A percentile compares a stretch with the other conserved stretches of the same genome.
Evolutionary conservation across 2,888 invertebrate species (phyloP).

Genomic region (Noctua comes): DNA sequence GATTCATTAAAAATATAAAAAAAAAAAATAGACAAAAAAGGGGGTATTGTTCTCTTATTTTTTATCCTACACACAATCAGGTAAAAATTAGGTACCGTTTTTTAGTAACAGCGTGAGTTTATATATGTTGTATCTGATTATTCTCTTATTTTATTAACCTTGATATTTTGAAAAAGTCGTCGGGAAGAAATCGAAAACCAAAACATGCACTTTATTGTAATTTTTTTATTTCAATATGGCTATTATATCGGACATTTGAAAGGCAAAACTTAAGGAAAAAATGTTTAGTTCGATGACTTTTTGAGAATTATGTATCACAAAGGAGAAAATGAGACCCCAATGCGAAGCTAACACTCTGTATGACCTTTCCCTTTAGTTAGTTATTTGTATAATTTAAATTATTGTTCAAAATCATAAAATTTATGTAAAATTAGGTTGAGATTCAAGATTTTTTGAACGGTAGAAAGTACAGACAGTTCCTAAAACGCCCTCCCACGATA

Average conservation of each 20-base stretch:
- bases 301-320: background rate
- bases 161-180: background rate
- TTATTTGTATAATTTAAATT: background rate
- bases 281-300: background rate
- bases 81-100: background rate
- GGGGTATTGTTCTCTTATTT: background rate
- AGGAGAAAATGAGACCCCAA: background rate
- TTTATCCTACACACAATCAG: background rate
- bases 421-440: background rate
- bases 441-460: background rate
- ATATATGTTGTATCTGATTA: background rate
- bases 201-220: background rate
- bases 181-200: background rate
- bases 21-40: background rate
- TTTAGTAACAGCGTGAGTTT: background rate
- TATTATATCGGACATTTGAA: background rate
- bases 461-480: background rate
- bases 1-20: background rate
- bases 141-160: background rate
- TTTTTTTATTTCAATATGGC: background rate
- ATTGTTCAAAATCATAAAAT: background rate
- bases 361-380: background rate
- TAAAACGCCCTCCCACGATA: background rate
- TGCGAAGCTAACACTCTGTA: background rate
- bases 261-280: background rate